These are phyloP conservation scores for Ariolimax columbianus DNA, from an alignment of 2,888 invertebrate species.

Conservation along the genomic window DNA sequence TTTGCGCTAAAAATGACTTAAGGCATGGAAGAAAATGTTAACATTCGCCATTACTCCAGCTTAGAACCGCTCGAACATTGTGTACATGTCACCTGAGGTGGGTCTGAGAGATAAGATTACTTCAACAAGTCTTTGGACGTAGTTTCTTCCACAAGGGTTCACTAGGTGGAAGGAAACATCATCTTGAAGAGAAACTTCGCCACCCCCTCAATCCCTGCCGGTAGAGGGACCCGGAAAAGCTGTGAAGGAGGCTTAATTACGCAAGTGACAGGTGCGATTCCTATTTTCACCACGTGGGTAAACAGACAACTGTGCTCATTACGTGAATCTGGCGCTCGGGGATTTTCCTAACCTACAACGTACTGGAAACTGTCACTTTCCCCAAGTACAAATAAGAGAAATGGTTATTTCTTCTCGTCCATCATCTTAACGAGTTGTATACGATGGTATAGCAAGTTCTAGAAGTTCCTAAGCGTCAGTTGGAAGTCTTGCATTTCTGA, in stretches of 20 bases:
- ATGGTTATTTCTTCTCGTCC: too few relatives aligned
- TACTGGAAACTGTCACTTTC: too few relatives aligned
- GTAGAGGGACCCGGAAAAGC: neutral
- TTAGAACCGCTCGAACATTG: neutral
- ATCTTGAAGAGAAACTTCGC: neutral
- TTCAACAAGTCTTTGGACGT: neutral
- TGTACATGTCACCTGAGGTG: neutral
- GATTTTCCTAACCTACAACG: constrained; percentile 17
- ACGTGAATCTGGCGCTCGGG: constrained; percentile 1
- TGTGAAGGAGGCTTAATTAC: neutral
- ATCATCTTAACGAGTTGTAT: too few relatives aligned
- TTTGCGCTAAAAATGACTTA: too few relatives aligned
- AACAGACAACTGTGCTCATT: constrained; percentile 9
- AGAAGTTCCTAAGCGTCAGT: too few relatives aligned
- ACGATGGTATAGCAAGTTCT: too few relatives aligned
- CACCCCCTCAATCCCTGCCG: neutral
- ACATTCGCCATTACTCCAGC: too few relatives aligned
- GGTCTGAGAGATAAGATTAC: neutral
- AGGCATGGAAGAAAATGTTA: too few relatives aligned
- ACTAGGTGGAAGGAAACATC: neutral
- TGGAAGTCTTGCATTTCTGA: too few relatives aligned
- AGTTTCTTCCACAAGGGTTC: neutral
- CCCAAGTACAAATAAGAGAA: too few relatives aligned
- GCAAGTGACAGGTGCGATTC: neutral
- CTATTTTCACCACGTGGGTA: constrained; percentile 2